Conservation (phyloP, 1,140 invertebrate species). For the Cydia splendana region DNA sequence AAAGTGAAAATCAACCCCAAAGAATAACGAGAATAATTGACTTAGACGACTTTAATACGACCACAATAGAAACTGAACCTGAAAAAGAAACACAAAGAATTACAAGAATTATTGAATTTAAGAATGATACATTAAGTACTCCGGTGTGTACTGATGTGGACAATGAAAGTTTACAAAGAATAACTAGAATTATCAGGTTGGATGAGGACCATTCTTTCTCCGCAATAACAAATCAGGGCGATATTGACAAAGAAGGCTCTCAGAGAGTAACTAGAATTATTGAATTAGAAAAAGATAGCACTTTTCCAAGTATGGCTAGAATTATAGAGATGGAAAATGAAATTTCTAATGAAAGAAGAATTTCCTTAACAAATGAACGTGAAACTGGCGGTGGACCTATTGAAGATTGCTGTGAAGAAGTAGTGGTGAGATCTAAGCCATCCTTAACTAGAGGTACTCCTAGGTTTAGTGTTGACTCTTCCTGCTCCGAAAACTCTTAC, state of each 20-base stretch:
- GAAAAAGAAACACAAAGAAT: constrained; percentile 69
- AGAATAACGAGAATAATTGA: constrained; percentile 50
- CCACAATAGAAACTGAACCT: constrained; percentile 48
- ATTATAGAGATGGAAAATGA: constrained; percentile 79
- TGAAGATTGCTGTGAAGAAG: constrained; percentile 62
- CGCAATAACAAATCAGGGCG: constrained; percentile 53
- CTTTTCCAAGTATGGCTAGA: constrained; percentile 72
- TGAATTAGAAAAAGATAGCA: constrained; percentile 65
- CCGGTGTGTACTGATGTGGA: constrained; percentile 57
- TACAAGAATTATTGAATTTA: constrained; percentile 73
- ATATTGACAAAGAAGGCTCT: constrained; percentile 55
- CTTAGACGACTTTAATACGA: constrained; percentile 62
- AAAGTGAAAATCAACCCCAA: constrained; percentile 55
- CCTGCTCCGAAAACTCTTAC: constrained; percentile 79
- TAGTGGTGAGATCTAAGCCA: constrained; percentile 60
- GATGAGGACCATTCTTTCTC: constrained; percentile 67
- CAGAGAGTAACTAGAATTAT: constrained; percentile 64
- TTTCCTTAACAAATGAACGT: constrained; percentile 72
- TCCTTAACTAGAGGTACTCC: constrained; percentile 70
- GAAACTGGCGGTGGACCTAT: constrained; percentile 64
- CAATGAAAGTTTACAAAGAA: constrained; percentile 66
- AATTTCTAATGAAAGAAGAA: constrained; percentile 73
- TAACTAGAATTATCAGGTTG: constrained; percentile 73
- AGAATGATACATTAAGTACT: constrained; percentile 61
- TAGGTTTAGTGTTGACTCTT: constrained; percentile 78